Evolutionary conservation across 2,888 invertebrate genomes (phyloP).

Genomic region (Acleris laterana): DNA sequence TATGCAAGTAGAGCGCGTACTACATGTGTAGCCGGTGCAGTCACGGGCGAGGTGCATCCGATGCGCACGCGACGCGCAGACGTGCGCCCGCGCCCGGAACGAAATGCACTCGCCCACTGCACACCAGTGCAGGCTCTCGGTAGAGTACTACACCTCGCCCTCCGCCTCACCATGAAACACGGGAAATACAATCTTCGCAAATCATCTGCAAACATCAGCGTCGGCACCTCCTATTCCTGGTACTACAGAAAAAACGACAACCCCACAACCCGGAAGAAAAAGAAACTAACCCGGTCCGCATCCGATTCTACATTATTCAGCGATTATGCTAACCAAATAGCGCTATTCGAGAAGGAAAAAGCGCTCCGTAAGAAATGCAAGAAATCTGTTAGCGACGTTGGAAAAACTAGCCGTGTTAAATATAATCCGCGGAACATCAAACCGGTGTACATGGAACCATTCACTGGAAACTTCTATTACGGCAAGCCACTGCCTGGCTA

Average conservation of each 20-base stretch:
- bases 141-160: conserved; percentile 53
- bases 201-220: conserved; percentile 74
- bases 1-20: conserved; percentile 63
- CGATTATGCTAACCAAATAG: conserved; percentile 79
- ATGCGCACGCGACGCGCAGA: conserved; percentile 13
- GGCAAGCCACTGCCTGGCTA: conserved; percentile 75
- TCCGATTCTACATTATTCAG: conserved; percentile 82
- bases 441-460: conserved; percentile 75
- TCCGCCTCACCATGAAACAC: conserved; percentile 74
- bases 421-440: conserved; percentile 65
- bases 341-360: conserved; percentile 72
- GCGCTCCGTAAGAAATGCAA: conserved; percentile 66
- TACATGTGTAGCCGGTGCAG: conserved; percentile 54
- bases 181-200: conserved; percentile 82
- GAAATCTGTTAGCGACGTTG: conserved; percentile 72
- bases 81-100: conserved; percentile 60
- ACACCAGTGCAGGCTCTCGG: conserved; percentile 63
- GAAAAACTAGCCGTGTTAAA: conserved; percentile 69
- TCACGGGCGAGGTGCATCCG: conserved; percentile 62
- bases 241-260: conserved; percentile 77
- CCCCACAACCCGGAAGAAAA: conserved; percentile 63
- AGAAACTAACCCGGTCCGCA: conserved; percentile 65
- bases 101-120: conserved; percentile 65
- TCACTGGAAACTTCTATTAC: conserved; percentile 79
- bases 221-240: conserved; percentile 81